These are phyloP conservation scores for Cheilosia pagana DNA, from an alignment of 2,888 invertebrate genomes.

Conservation along the genomic window DNA sequence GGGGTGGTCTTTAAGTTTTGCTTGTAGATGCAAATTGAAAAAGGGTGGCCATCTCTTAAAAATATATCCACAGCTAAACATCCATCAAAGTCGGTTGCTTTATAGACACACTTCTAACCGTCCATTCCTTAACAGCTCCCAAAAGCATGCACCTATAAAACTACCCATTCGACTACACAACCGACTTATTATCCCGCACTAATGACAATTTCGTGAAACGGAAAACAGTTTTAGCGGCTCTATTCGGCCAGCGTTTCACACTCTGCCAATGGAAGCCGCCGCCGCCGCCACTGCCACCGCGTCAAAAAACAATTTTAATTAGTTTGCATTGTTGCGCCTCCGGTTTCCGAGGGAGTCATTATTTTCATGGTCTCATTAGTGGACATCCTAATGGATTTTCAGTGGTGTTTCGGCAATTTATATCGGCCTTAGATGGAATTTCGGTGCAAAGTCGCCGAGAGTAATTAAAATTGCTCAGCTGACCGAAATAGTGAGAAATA, in stretches of 20 bases:
- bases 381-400: conserved; percentile 70
- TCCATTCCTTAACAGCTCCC: too few species aligned
- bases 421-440: conserved; percentile 43
- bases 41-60: too few species aligned
- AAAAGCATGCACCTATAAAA: neutral
- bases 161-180: conserved; percentile 16
- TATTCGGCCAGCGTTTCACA: neutral
- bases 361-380: conserved; percentile 73
- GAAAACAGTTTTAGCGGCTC: conserved; percentile 54
- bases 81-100: too few species aligned
- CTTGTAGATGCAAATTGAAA: too few species aligned
- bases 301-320: conserved; percentile 71
- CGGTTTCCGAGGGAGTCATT: conserved; percentile 54
- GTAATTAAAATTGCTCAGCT: conserved; percentile 65
- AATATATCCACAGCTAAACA: too few species aligned
- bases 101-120: too few species aligned
- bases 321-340: conserved; percentile 68
- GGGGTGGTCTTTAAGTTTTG: too few species aligned
- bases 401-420: conserved; percentile 58
- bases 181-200: conserved; percentile 64
- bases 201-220: conserved; percentile 62
- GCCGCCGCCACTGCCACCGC: neutral
- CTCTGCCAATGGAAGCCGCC: neutral
- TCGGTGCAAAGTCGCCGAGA: conserved; percentile 25
- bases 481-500: conserved; percentile 36